phyloP scores from a whole-genome alignment of 2,797 vertebrate species.

The Malacoraja senta region DNA sequence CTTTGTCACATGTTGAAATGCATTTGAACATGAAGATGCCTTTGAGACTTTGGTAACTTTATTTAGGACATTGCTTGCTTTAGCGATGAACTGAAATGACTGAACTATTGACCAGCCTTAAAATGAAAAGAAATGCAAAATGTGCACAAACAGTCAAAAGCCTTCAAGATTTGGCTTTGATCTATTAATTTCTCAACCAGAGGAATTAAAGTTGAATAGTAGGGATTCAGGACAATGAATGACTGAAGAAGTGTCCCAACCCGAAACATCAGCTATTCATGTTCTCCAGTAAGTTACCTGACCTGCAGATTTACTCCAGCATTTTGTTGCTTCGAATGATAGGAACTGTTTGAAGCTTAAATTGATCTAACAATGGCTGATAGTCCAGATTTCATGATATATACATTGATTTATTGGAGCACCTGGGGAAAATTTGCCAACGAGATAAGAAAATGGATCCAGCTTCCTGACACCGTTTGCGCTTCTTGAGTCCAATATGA shows the following conservation, averaged over 20 bases:
- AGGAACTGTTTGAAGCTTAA: background rate
- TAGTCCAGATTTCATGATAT: background rate
- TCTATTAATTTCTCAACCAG: background rate
- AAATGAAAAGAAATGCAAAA: background rate
- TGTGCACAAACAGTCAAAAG: background rate
- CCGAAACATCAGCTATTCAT: no score
- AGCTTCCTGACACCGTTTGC: background rate
- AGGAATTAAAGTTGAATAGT: background rate
- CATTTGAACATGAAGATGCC: background rate
- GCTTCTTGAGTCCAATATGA: background rate
- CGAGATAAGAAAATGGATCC: background rate
- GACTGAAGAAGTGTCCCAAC: no score
- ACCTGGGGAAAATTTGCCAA: background rate
- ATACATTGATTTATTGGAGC: background rate
- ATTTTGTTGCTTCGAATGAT: no score
- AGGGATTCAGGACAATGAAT: background rate
- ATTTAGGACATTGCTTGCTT: background rate
- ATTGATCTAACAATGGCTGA: background rate
- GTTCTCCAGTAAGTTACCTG: no score
- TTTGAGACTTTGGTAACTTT: conserved; percentile 1
- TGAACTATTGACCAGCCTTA: background rate
- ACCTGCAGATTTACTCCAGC: no score
- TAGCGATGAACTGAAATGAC: background rate
- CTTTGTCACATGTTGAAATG: background rate
- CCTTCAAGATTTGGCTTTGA: background rate